Base-by-base conservation (phyloP, 2,113 vertebrate species). In the Cyprinodon variegatus region DNA sequence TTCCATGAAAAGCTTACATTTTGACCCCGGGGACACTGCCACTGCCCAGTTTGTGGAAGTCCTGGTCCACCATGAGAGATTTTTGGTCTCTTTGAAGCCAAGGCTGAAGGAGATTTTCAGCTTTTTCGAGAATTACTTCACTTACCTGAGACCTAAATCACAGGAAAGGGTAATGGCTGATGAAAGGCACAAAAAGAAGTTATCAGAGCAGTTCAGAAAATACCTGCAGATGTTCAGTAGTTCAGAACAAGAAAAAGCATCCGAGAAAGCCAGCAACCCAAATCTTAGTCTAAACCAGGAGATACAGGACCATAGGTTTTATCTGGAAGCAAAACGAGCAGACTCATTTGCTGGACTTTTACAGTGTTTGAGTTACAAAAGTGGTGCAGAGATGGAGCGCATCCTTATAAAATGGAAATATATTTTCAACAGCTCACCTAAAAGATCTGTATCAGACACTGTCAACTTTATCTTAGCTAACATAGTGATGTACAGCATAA, bases 381-480 rank as follows among this genome's bases (percentile, higher is more conserved):
- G 0, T 37, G 0, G 0, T 6, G 0, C 0, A 4, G 79, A 83
- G 74, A 78, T 89, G 65, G 88, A 88, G 53, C 4, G 17, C 3
- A 74, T 90, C 76, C 0, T 86, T 1, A n/a, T 0, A 41, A 84
- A 84, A 74, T 88, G 78, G 78, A 62, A 15, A 0, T 86, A 81
- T 15, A 70, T 90, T 11, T 40, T 79, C 36, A 57, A 83, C 0
- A 72, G 79, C 0, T 77, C 81, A 15, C 3, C 59, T 10, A 6
- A 10, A 2, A 78, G 60, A 73, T 61, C 0, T 68, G 45, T 53
- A 12, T 70, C 63, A 48, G 78, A 87, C 0, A 86, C 0, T 22
- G 48, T 82, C 12, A 89, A 88, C 68, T 87, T 81, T 60, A 86
- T 90, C 67, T 14, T 90, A 70, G 83, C 81, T 75, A 90, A 90